phyloP scores from a whole-genome alignment of 2,113 vertebrate species.

The Pomatostomus ruficeps region DNA sequence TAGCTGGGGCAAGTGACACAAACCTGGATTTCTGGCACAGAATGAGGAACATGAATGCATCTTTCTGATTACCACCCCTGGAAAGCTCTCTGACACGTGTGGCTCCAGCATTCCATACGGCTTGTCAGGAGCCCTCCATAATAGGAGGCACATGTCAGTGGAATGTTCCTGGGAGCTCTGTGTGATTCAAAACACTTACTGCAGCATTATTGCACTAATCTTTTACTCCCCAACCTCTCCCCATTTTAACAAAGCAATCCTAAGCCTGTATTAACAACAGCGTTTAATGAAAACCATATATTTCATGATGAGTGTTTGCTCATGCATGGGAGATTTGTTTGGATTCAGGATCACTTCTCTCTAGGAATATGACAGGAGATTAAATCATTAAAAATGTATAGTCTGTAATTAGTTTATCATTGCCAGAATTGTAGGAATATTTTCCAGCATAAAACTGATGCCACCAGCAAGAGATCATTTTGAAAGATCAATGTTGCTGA shows the following conservation, averaged over 20 bases:
- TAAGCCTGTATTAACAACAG: constrained; percentile 58
- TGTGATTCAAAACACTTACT: constrained; percentile 9
- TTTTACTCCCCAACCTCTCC: constrained; percentile 24
- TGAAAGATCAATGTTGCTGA: constrained; percentile 57
- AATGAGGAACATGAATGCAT: not conserved
- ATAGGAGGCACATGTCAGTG: not conserved
- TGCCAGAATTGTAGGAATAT: constrained; percentile 61
- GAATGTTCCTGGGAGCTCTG: not conserved
- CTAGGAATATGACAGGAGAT: constrained; percentile 71
- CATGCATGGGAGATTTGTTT: constrained; percentile 68
- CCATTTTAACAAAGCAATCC: constrained; percentile 32
- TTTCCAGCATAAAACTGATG: constrained; percentile 52
- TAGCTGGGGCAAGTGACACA: not conserved
- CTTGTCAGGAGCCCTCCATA: not conserved
- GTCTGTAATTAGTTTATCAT: constrained; percentile 68
- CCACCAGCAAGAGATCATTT: constrained; percentile 61
- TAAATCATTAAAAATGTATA: constrained; percentile 77
- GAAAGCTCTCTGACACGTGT: not conserved
- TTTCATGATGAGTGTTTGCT: constrained; percentile 58
- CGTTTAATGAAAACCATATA: constrained; percentile 71
- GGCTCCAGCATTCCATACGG: not conserved
- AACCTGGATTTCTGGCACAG: not conserved
- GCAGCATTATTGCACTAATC: constrained; percentile 46
- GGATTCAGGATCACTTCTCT: constrained; percentile 59
- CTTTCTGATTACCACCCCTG: not conserved